Base-by-base conservation (phyloP, 2,888 invertebrate species). In the Tuberolachnus salignus region DNA sequence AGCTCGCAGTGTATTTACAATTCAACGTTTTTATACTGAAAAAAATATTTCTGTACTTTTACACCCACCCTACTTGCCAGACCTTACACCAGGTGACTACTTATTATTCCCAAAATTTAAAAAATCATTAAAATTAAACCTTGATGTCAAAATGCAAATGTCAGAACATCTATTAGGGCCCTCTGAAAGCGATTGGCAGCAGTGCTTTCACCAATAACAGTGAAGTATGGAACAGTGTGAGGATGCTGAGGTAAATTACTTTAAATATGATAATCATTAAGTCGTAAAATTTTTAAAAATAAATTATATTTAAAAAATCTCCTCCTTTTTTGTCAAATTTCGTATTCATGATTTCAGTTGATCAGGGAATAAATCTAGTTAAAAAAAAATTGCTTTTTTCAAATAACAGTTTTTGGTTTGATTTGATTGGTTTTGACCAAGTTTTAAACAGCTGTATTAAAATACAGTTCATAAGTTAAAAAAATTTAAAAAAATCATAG, bases 91-190 rank as follows among this genome's bases (percentile, higher is more conserved):
- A 57, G 80, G 66, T 80, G 67, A 80, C 67, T 67, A 81, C 53
- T 81, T 80, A 55, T 42, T 71, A 34, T 66, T 80, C 63, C 78
- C 70, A n/a, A 71, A 67, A 66, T 21, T 69, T 69, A 73, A 80
- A 80, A 46, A 59, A 42, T 53, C 69, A 42, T 42, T 80, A 57
- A 81, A 78, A 80, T 80, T 75, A 74, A 72, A n/a, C n/a, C n/a
- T n/a, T 78, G 81, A 72, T 59, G 80, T 81, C 61, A 71, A 82
- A 81, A 75, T 34, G 59, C 51, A 61, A 69, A 74, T 66, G 66
- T 2, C 49, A 61, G 13, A 61, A 61, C 13, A 2, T 61, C 9
- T 61, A 34, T 26, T 26, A 61, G n/a, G 61, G 26, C 64, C 46
- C 1, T n/a, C 46, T 66, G 19, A 66, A 66, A 66, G 46, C 46